Base-by-base conservation (phyloP, 2,888 invertebrate species). In the Eupsilia transversa region DNA sequence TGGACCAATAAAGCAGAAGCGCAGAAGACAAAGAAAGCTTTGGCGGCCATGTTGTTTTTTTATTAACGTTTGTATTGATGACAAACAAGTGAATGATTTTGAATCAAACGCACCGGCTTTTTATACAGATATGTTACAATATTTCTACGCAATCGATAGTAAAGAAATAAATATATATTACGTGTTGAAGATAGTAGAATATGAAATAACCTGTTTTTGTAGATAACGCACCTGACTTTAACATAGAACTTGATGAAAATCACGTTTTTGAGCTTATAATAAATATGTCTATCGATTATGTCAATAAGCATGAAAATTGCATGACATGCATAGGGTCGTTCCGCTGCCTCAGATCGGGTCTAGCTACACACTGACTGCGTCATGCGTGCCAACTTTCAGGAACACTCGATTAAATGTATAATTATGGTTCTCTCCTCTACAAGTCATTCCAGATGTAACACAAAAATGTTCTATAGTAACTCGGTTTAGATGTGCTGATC, bases 121-220 rank as follows among this genome's bases (percentile, higher is more conserved):
- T 70, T 85, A 85, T 85, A 85, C 56, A 46, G 54, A 61, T 61
- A 0, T 41, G 59, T 85, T 85, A 66, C 84, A 74, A 56, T 74
- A 81, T 17, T 27, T 65, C 33, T 72, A 17, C 20, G 79, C 66
- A 77, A 85, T 64, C 52, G 41, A 63, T 76, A 9, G 12, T 66
- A 77, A 82, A 38, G 64, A 68, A 69, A 72, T 59, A 54, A 17
- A 20, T 30, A 23, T 30, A 23, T 57, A 57, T 60, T 78, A 75
- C 77, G 61, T 78, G 61, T 3, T 23, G 10, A 12, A 6, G 72
- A 74, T 75, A 75, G 1, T 35, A 4, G 12, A 67, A 57, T 52
- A 74, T 63, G 54, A 4, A 66, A 63, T 74, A 65, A 66, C 38
- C 49, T 46, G 67, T 23, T 43, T 23, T 14, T 14, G 0, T 0